phyloP scores from a whole-genome alignment of 2,888 invertebrate genomes.

The Dermolepida albohirtum region DNA sequence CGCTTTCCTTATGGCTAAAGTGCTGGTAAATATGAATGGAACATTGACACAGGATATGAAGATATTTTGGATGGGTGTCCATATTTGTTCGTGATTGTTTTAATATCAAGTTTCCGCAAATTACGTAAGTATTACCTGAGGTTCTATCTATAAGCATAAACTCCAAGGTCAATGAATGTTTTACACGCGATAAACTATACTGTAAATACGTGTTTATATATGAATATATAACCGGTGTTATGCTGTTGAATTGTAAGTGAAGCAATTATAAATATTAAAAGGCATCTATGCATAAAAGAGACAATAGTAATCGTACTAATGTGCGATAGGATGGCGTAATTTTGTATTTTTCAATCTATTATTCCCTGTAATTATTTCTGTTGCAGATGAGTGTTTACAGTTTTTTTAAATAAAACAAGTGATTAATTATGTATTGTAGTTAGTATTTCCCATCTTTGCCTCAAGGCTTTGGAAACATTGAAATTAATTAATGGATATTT shows the following conservation, averaged over 20 bases:
- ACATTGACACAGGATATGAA: constrained; percentile 30
- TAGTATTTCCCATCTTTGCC: not conserved
- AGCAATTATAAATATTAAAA: constrained; percentile 4
- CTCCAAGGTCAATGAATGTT: constrained; percentile 32
- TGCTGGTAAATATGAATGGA: constrained; percentile 2
- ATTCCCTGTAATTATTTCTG: not conserved
- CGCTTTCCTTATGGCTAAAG: constrained; percentile 6
- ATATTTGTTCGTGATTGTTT: constrained; percentile 14
- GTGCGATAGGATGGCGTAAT: not conserved
- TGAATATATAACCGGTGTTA: constrained; percentile 6
- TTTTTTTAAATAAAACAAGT: constrained; percentile 3
- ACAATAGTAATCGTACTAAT: not conserved
- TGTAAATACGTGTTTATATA: constrained; percentile 8
- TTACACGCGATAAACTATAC: constrained; percentile 18
- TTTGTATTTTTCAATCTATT: constrained; percentile 8
- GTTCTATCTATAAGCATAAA: constrained; percentile 6
- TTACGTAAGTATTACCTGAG: constrained; percentile 29
- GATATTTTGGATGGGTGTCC: constrained; percentile 16
- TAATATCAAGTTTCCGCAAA: constrained; percentile 9
- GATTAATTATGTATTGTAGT: constrained; percentile 13
- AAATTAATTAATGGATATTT: not conserved
- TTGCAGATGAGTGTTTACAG: constrained; percentile 15
- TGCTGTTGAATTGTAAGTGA: constrained; percentile 4
- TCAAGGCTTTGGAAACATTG: not conserved
- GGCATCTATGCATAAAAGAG: constrained; percentile 1